Conservation (phyloP, 1,140 invertebrate genomes). For the Lineus longissimus region DNA sequence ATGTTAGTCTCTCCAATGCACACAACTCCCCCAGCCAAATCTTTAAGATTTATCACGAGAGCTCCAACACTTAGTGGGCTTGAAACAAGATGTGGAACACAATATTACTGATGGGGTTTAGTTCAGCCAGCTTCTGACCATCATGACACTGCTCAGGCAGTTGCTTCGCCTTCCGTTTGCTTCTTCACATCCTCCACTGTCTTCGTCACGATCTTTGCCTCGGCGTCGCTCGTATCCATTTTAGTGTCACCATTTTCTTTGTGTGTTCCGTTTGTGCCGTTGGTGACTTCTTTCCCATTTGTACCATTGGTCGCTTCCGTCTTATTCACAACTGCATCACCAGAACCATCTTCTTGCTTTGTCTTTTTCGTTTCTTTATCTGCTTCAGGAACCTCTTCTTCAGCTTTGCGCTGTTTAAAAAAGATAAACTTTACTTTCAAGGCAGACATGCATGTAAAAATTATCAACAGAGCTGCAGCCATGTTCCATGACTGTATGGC, state of each 20-base stretch:
- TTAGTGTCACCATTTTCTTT: conserved; percentile 19
- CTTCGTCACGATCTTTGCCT: neutral
- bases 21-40: too few relatives aligned
- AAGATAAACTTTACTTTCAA: neutral
- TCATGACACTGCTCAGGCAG: neutral
- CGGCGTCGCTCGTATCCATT: conserved; percentile 22
- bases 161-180: neutral
- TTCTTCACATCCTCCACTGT: neutral
- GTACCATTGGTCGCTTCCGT: too few relatives aligned
- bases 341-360: conserved; percentile 12
- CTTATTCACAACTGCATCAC: neutral
- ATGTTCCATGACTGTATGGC: too few relatives aligned
- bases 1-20: too few relatives aligned
- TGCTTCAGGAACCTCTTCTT: conserved; percentile 29
- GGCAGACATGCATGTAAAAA: too few relatives aligned
- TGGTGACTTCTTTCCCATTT: too few relatives aligned
- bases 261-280: neutral
- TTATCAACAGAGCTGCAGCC: too few relatives aligned
- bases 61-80: too few relatives aligned
- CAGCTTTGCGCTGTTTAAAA: neutral
- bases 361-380: conserved; percentile 31
- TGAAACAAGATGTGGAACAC: too few relatives aligned
- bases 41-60: too few relatives aligned
- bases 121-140: too few relatives aligned
- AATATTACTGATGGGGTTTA: too few relatives aligned